phyloP scores from a whole-genome alignment of 2,797 vertebrate genomes.

The Chromobotia macracanthus region DNA sequence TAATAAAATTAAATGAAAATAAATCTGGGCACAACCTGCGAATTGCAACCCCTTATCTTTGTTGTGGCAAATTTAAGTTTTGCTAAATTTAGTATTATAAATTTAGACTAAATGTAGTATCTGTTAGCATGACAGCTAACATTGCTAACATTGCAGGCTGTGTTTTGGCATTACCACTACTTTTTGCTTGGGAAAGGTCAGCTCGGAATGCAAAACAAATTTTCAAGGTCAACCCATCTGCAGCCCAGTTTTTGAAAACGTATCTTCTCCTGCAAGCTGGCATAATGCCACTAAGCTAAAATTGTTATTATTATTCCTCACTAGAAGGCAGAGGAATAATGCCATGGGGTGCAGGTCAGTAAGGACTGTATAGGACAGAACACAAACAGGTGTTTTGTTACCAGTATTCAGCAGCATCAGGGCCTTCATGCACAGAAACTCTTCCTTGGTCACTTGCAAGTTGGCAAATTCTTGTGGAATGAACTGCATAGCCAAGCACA shows the following conservation, averaged over 20 bases:
- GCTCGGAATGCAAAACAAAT: neutral
- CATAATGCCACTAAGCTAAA: neutral
- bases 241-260: neutral
- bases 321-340: too few species aligned
- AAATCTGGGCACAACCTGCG: too few species aligned
- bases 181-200: neutral
- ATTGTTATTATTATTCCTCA: constrained; percentile 13
- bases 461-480: constrained; percentile 95
- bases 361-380: neutral
- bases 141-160: neutral
- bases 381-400: constrained; percentile 62
- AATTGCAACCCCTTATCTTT: neutral
- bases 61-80: neutral
- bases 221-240: constrained; percentile 8
- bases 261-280: neutral
- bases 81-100: too few species aligned
- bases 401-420: constrained; percentile 94
- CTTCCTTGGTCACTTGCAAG: constrained; percentile 91
- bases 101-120: neutral
- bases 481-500: constrained; percentile 93
- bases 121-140: neutral
- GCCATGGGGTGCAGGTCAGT: neutral
- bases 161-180: neutral
- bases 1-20: too few species aligned
- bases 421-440: constrained; percentile 98